Conservation (phyloP, 2,113 vertebrate genomes). For the Rostratula benghalensis region DNA sequence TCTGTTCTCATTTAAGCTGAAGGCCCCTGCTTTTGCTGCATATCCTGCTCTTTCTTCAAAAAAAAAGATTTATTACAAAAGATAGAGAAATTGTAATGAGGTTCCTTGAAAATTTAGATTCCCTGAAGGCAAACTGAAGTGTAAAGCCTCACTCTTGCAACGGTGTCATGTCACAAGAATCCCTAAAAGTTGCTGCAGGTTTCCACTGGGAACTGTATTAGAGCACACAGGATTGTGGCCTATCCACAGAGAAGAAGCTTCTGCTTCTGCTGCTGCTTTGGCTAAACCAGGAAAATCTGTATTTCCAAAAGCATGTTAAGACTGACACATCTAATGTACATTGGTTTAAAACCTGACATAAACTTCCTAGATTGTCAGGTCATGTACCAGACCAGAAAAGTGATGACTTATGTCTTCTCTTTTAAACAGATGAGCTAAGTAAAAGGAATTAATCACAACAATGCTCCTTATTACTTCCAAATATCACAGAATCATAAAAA, state of each 20-base stretch:
- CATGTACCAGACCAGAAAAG: neutral
- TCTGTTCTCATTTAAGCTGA: neutral
- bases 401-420: neutral
- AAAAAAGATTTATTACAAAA: conserved; percentile 20
- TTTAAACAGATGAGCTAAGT: neutral
- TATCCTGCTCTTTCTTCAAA: neutral
- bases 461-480: neutral
- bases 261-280: neutral
- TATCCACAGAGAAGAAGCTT: neutral
- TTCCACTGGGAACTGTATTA: neutral
- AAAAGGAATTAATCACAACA: neutral
- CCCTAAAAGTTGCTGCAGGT: neutral
- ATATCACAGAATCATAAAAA: neutral
- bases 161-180: neutral
- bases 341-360: neutral
- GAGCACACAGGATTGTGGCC: neutral
- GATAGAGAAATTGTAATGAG: neutral
- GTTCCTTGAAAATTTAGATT: neutral
- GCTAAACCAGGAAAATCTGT: neutral
- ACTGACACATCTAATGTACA: neutral
- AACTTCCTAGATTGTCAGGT: neutral
- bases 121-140: neutral
- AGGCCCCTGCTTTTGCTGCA: neutral
- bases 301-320: neutral
- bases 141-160: neutral